phyloP scores from a whole-genome alignment of 2,797 vertebrate genomes.

The Acestrorhynchus altus region DNA sequence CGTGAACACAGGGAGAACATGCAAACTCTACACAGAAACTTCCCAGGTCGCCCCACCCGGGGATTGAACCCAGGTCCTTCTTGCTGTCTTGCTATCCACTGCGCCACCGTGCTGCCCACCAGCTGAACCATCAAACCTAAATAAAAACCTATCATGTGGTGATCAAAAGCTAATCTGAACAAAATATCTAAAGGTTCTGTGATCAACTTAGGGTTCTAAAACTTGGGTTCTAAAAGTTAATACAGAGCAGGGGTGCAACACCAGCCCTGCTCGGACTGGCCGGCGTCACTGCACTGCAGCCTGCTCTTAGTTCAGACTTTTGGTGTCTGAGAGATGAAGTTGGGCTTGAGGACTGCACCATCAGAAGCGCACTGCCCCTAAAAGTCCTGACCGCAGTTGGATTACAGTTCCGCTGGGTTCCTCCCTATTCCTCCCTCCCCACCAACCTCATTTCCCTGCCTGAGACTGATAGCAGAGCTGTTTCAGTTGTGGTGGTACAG shows the following conservation, averaged over 20 bases:
- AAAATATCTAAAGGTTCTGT: too few species aligned
- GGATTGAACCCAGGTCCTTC: too few species aligned
- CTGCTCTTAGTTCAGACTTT: constrained; percentile 55
- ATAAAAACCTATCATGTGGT: too few species aligned
- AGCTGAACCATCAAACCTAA: too few species aligned
- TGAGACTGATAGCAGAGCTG: constrained; percentile 1
- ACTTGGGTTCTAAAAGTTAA: too few species aligned
- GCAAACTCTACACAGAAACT: too few species aligned
- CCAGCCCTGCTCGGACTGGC: background rate
- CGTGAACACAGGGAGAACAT: too few species aligned
- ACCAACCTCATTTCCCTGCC: constrained; percentile 11
- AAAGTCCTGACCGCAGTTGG: constrained; percentile 53
- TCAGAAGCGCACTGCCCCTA: constrained; percentile 62
- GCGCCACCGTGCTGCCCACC: too few species aligned
- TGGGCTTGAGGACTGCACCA: constrained; percentile 61
- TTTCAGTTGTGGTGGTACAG: background rate
- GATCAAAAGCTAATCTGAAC: too few species aligned
- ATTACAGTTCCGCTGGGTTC: constrained; percentile 56
- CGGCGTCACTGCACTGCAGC: background rate
- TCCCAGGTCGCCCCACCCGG: too few species aligned
- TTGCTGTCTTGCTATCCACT: too few species aligned
- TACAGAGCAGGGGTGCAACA: background rate
- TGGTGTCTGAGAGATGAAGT: constrained; percentile 64
- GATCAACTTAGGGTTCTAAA: too few species aligned
- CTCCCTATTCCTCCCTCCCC: constrained; percentile 28